Evolutionary conservation across 2,113 vertebrate species (phyloP), one percentile per base, ranked within the genome.

Genomic region (Platycercus adscitus): DNA sequence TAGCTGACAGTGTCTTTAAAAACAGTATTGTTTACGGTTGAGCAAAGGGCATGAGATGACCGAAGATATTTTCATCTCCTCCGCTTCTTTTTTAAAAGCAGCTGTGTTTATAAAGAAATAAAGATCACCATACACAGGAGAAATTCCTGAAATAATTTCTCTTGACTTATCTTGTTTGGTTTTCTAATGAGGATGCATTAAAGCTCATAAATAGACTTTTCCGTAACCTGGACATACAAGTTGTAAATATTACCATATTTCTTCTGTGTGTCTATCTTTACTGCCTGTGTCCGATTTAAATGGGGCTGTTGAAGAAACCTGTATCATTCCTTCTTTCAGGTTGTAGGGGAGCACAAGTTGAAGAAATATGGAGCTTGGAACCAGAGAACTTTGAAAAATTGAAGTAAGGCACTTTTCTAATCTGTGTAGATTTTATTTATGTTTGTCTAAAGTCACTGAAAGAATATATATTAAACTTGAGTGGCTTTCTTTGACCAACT

Each of bases 281-380:
- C 4, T 68, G 14, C 1, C 23, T 37, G 10, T 0, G 0, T 41
- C 13, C 10, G 6, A 86, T 88, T 33, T 11, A 49, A 50, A 33
- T 25, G 35, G 13, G 2, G 13, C 71, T 24, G 6, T 24, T 91
- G 92, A 66, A 93, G 58, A 96, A 84, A 73, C 63, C 24, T 72
- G 2, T 83, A 9, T 81, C 71, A 92, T 80, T 58, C 26, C 43
- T 94, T 68, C 63, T 93, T 93, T 88, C 83, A 99, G 99, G 99
- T 75, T 99, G 99, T 94, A 99, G 98, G 98, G 99, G 99, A 88
- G 98, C 99, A 64, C 99, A 99, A 96, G 99, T 99, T 52, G 99
- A 99, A 96, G 99, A 99, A 98, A 99, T 99, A 87, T 99, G 99
- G 99, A 99, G 99, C 91, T 98, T 99, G 98, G 99, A 99, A 81